phyloP scores from a whole-genome alignment of 2,113 vertebrate species.

The Spheniscus mendiculus region DNA sequence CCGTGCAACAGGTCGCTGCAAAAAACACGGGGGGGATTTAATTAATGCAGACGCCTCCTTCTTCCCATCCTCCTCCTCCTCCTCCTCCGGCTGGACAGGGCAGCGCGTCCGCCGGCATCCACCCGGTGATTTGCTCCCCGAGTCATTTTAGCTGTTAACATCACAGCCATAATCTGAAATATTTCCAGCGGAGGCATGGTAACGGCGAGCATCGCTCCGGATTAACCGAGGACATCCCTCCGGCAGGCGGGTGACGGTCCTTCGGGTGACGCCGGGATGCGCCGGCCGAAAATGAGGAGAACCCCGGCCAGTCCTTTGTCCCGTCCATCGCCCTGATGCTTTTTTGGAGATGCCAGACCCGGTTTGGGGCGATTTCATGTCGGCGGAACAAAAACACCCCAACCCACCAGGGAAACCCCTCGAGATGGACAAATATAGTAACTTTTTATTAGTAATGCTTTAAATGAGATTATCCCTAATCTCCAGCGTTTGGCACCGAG shows the following conservation, averaged over 20 bases:
- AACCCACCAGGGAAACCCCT: not conserved
- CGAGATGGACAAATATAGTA: not conserved
- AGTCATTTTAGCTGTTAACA: conserved; percentile 37
- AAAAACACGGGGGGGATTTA: not conserved
- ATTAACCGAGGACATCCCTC: not conserved
- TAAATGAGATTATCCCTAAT: conserved; percentile 6
- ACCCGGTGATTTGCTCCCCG: conserved; percentile 1
- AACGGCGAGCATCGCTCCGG: not conserved
- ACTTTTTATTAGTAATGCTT: not conserved
- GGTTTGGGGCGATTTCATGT: not conserved
- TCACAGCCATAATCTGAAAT: conserved; percentile 25
- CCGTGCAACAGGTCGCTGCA: too few species aligned
- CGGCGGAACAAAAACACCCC: not conserved
- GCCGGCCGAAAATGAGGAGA: accelerated
- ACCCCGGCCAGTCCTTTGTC: not conserved
- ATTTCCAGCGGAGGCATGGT: conserved; percentile 46
- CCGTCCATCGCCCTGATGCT: not conserved
- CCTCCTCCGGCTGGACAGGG: not conserved
- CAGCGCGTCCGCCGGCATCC: not conserved
- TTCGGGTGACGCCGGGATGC: not conserved
- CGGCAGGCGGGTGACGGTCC: not conserved
- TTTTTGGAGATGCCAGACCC: not conserved
- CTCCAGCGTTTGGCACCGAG: not conserved
- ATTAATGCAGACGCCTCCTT: not conserved
- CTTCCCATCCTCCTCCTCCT: not conserved